Base-by-base conservation (phyloP, 1,140 invertebrate genomes). In the Drosophila nasuta region DNA sequence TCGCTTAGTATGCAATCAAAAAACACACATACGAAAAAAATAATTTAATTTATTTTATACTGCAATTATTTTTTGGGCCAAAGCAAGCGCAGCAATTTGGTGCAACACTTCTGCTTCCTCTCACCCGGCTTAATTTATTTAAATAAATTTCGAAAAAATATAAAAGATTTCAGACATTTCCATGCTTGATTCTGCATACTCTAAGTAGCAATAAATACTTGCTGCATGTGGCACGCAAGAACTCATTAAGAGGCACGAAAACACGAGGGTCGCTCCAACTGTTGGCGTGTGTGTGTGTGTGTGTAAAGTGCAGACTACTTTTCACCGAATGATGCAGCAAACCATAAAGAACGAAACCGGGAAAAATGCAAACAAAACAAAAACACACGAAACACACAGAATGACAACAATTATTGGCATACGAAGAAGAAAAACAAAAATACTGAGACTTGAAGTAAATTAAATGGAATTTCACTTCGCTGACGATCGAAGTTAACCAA, bases 161-260 rank as follows among this genome's bases (percentile, higher is more conserved):
- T 11, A 38, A 38, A 38, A 57, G 54, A 57, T 30, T 51, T 52
- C 25, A 30, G 51, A 60, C 59, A 46, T 70, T 70, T 63, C 15
- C 28, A 33, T 30, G 43, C 43, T 41, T 45, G 38, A 45, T 58
- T 60, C 60, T 75, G 68, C 68, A 79, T 79, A 75, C 72, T 43
- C 43, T 35, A 25, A 70, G 3, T 48, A 17, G 3, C 10, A 17
- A 6, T 43, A 13, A 43, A 10, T 57, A 41, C 35, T 77, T 65
- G 75, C 59, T 88, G 82, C 83, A 87, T 87, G 82, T 88, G 83
- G 83, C 82, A 87, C 82, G 83, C 82, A 88, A 87, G 79, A 88
- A 77, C 72, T 77, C 79, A 88, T 82, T 82, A 82, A 87, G 79
- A 77, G 75, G 70, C 82, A 66, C 75, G 81, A 75, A 75, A 78